phyloP scores from a whole-genome alignment of 2,888 invertebrate species.

The Sinodicranocentrus sp. region DNA sequence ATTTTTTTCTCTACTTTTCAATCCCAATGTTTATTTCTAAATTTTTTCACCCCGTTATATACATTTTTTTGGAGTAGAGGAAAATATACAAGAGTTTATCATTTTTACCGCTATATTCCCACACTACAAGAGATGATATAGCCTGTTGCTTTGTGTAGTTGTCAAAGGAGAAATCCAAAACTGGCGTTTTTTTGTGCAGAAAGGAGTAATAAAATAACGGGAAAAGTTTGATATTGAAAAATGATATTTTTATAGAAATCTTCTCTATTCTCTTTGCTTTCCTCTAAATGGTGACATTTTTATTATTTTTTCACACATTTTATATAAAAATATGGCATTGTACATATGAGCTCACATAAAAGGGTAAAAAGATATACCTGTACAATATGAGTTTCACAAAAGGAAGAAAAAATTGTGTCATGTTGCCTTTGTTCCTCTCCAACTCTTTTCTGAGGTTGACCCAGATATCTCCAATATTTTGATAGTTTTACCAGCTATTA shows the following conservation, averaged over 20 bases:
- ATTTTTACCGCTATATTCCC: slow-evolving; percentile 70
- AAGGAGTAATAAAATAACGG: slow-evolving; percentile 60
- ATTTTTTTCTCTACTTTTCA: slow-evolving; percentile 4
- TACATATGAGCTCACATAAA: background rate
- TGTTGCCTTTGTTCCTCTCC: slow-evolving; percentile 41
- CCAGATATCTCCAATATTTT: slow-evolving; percentile 46
- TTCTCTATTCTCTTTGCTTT: no score
- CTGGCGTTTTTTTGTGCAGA: no score
- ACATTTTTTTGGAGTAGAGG: slow-evolving; percentile 24
- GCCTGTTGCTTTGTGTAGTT: slow-evolving; percentile 37
- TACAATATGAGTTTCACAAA: no score
- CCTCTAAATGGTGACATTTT: no score
- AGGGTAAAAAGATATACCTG: no score
- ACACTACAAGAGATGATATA: slow-evolving; percentile 56
- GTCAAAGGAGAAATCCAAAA: slow-evolving; percentile 56
- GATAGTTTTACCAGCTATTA: slow-evolving; percentile 59
- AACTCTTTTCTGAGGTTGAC: slow-evolving; percentile 47
- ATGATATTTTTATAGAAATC: slow-evolving; percentile 47
- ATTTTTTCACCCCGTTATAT: slow-evolving; percentile 49
- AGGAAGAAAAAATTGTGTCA: slow-evolving; percentile 36
- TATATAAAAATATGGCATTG: slow-evolving; percentile 19
- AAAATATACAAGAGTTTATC: slow-evolving; percentile 58
- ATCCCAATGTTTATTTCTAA: slow-evolving; percentile 21
- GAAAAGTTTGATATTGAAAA: slow-evolving; percentile 50
- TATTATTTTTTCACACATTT: slow-evolving; percentile 43